Evolutionary conservation across 2,797 vertebrate genomes (phyloP), one percentile per base, ranked within the genome.

Genomic region (Manis pentadactyla): DNA sequence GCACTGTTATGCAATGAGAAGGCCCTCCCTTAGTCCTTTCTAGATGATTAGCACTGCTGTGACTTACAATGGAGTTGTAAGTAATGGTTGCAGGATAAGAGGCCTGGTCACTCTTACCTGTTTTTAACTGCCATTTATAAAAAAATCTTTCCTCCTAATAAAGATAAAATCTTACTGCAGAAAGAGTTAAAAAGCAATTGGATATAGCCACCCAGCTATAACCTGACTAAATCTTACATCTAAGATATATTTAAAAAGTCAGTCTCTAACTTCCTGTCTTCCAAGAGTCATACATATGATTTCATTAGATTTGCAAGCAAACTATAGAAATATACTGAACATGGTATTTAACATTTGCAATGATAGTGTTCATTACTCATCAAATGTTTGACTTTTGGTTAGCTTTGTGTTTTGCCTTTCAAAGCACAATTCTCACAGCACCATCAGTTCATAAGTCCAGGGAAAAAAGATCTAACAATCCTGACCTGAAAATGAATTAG

Each of bases 381-480:
- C 34, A 79, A 68, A 84, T 27, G 63, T 49, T 89, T 91, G 25
- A 89, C 17, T 68, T 96, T 85, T 61, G 25, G 4, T 29, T 73
- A 64, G n/a, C 31, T 95, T 53, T 94, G 39, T n/a, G 4, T 88
- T 87, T 95, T 90, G 42, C 6, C 69, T 93, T 86, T 77, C 29
- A 95, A 87, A 84, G 14, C 14, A 39, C 64, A 93, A 79, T 42
- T 69, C 10, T 51, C 69, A 69, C 31, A 88, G 66, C 34, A 55
- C 3, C 66, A 91, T 84, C 23, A 59, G 15, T 83, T 85, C 37
- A 87, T 11, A 86, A 68, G 79, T n/a, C 13, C 18, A 12, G 18
- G 19, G 4, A 5, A 11, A 14, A n/a, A 46, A 31, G 1, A 19
- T 25, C 23, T 59, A 69, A 69, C 27, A 15, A 82, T 71, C 4